phyloP scores from a whole-genome alignment of 1,140 invertebrate genomes.

The Drosophila albomicans region DNA sequence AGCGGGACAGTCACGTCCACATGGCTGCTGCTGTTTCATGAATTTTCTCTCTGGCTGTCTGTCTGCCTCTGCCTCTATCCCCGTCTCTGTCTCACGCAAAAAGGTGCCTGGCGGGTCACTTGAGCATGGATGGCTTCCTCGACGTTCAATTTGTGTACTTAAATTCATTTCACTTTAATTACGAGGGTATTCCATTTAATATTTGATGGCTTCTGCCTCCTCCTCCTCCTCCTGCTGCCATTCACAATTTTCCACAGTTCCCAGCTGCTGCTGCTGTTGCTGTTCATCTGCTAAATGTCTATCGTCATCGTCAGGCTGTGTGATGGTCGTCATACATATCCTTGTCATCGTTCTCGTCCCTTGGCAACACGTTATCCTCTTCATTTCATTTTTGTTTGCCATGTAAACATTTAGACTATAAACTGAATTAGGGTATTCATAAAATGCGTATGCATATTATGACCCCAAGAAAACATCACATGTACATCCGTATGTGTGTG shows the following conservation, averaged over 20 bases:
- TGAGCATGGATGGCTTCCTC: constrained; percentile 63
- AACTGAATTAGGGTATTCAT: constrained; percentile 82
- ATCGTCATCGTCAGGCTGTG: constrained; percentile 34
- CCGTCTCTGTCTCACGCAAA: constrained; percentile 28
- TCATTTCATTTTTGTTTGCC: constrained; percentile 61
- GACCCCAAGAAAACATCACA: too few relatives aligned
- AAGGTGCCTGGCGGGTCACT: constrained; percentile 38
- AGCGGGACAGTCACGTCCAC: constrained; percentile 42
- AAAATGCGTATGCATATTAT: constrained; percentile 56
- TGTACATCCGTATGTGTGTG: too few relatives aligned
- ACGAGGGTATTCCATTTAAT: constrained; percentile 81
- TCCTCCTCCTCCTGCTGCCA: background rate
- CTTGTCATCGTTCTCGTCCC: constrained; percentile 9
- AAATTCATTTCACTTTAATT: constrained; percentile 84
- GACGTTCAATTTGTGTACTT: constrained; percentile 80
- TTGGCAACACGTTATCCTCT: constrained; percentile 47
- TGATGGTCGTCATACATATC: background rate
- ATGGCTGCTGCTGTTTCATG: constrained; percentile 18
- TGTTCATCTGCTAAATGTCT: constrained; percentile 68
- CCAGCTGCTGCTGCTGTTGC: constrained; percentile 25
- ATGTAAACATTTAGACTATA: constrained; percentile 78
- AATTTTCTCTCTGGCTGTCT: background rate
- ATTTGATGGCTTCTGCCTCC: constrained; percentile 61
- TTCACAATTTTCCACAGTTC: constrained; percentile 5
- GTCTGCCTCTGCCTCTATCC: background rate